Percentiles rank a stretch among this genome's conserved stretches.
phyloP scores from a whole-genome alignment of 2,113 vertebrate genomes.

The Alces alces region DNA sequence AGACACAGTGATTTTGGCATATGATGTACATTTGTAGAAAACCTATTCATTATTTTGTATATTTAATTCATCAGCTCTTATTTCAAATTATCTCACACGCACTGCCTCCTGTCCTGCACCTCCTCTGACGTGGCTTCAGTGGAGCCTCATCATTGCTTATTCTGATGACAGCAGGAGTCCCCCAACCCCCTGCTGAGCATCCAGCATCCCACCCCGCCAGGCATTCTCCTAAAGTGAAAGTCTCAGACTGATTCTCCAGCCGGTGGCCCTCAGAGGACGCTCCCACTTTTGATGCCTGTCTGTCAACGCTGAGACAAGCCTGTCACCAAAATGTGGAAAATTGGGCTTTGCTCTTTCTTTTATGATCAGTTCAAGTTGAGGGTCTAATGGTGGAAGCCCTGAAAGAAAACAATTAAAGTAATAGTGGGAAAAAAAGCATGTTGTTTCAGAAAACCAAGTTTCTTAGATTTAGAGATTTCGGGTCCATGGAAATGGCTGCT shows the following conservation, averaged over 20 bases:
- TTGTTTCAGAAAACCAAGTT: not conserved
- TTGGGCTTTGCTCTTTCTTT: not conserved
- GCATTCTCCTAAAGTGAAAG: not conserved
- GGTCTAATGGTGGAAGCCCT: not conserved
- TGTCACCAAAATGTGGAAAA: not conserved
- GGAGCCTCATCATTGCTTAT: not conserved
- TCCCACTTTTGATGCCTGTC: not conserved
- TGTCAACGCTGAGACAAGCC: not conserved
- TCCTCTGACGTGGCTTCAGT: not conserved
- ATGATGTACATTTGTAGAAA: not conserved
- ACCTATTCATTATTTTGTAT: not conserved
- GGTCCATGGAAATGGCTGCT: not conserved
- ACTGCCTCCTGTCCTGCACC: not conserved
- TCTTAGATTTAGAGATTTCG: not conserved
- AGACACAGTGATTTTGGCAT: not conserved
- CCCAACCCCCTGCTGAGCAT: accelerated
- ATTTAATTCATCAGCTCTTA: not conserved
- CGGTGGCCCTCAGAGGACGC: not conserved
- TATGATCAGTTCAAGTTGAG: not conserved
- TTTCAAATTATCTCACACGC: not conserved
- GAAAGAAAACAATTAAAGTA: not conserved
- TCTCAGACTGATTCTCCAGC: not conserved
- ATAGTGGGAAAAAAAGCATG: not conserved
- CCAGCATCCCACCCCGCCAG: accelerated
- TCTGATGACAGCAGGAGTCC: not conserved